Base-by-base conservation (phyloP, 1,140 invertebrate genomes). In the Drosophila simulans region DNA sequence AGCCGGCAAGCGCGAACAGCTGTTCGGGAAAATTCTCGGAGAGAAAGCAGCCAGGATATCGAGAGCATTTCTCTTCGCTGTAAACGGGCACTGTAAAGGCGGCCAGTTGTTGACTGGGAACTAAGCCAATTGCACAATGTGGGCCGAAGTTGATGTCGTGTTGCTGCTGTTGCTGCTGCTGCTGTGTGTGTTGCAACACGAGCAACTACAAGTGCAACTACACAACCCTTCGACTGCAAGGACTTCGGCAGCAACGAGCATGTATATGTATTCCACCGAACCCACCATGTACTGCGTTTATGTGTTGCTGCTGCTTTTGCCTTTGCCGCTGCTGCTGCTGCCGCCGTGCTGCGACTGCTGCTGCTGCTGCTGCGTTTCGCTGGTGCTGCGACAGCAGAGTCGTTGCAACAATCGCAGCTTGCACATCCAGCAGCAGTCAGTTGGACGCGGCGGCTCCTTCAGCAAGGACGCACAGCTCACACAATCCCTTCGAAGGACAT, bases 381-480 rank as follows among this genome's bases (percentile, higher is more conserved):
- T 85, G 54, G 58, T 85, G 58, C 45, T 17, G 48, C 58, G 45
- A 54, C 55, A 51, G 58, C 66, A 55, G 54, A 46, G 56, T 70
- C 58, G 65, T 80, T 79, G 88, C 85, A 86, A 82, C 83, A 90
- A 82, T 83, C 80, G 82, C 83, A 80, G 55, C 71, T 89, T 89
- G 83, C 89, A 91, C 72, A 71, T 74, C 75, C 54, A 57, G 68
- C 80, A 88, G 76, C 68, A 77, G 74, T 90, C 77, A 90, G 86
- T 90, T 91, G 86, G 79, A 88, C 80, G 80, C 76, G 88, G 80
- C 58, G 63, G 83, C 72, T 90, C 83, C 89, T 89, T 82, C 83
- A 91, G 89, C 80, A 91, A 91, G 83, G 86, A 90, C 88, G 89
- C 83, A 77, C 77, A 68, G 82, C 59, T 63, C 59, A 63, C 59